phyloP scores from a whole-genome alignment of 2,113 vertebrate genomes.

The Stegastes partitus region DNA sequence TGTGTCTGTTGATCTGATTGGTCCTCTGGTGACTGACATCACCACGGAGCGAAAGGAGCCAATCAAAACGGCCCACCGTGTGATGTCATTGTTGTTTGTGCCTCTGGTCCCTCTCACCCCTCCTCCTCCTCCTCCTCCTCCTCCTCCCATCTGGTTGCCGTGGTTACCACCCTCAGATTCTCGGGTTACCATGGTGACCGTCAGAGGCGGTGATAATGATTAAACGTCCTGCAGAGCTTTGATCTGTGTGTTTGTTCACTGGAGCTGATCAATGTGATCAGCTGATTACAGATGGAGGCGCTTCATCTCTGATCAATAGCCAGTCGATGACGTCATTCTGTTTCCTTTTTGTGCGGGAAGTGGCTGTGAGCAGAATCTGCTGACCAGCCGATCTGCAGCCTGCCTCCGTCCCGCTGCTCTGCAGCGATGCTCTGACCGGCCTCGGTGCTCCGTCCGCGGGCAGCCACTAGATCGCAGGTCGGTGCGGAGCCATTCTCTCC shows the following conservation, averaged over 20 bases:
- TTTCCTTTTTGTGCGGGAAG: slow-evolving; percentile 51
- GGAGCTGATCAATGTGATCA: too few relatives aligned
- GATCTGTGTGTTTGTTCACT: not conserved
- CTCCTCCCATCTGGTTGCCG: slow-evolving; percentile 29
- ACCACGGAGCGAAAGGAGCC: not conserved
- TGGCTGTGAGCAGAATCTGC: slow-evolving; percentile 36
- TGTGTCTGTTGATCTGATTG: too few relatives aligned
- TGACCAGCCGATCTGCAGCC: slow-evolving; percentile 36
- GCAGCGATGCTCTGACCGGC: slow-evolving; percentile 74
- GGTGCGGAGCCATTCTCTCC: slow-evolving; percentile 15
- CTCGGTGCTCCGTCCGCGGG: not conserved
- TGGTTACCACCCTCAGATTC: not conserved
- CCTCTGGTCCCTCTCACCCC: not conserved
- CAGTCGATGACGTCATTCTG: slow-evolving; percentile 46
- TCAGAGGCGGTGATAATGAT: not conserved
- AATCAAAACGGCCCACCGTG: not conserved
- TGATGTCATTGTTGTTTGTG: not conserved
- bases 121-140: not conserved
- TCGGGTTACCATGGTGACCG: slow-evolving; percentile 22
- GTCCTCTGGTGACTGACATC: too few relatives aligned
- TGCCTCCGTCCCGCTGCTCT: not conserved
- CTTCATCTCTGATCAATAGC: slow-evolving; percentile 10
- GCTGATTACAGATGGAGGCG: too few relatives aligned
- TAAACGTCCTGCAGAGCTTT: not conserved
- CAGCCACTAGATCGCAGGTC: slow-evolving; percentile 16